A percentile compares a stretch with the other conserved stretches of the same genome.
phyloP scores from a whole-genome alignment of 1,140 invertebrate species.

The Tetramorium alpestre region DNA sequence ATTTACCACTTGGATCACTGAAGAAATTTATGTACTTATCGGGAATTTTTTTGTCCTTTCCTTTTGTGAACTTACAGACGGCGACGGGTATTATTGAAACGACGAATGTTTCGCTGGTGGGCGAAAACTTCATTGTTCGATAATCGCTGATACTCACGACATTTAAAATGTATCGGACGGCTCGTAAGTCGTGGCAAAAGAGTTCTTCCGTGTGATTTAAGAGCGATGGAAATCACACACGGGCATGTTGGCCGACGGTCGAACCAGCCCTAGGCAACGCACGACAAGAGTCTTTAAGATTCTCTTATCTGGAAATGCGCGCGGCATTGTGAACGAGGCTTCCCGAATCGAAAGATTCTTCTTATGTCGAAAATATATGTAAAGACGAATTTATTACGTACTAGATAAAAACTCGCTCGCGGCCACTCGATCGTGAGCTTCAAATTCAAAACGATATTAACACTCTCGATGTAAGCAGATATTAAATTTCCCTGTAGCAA shows the following conservation, averaged over 20 bases:
- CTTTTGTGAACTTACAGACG: neutral
- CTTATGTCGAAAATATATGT: neutral
- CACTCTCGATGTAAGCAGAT: neutral
- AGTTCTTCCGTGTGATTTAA: conserved; percentile 39
- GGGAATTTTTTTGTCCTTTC: neutral
- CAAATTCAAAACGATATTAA: neutral
- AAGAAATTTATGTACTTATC: neutral
- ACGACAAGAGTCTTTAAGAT: neutral
- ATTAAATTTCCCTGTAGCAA: neutral
- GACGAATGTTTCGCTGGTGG: neutral
- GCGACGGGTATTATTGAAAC: conserved; percentile 18
- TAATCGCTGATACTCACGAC: conserved; percentile 32
- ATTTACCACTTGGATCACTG: neutral
- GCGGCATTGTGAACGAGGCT: conserved; percentile 15
- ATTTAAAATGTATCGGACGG: conserved; percentile 12
- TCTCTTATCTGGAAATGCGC: conserved; percentile 31
- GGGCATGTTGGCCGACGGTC: neutral
- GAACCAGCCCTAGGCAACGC: neutral
- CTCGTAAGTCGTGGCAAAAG: conserved; percentile 10
- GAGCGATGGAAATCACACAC: conserved; percentile 5
- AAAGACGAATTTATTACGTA: conserved; percentile 34
- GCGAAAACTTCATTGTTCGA: conserved; percentile 13
- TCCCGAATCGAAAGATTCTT: conserved; percentile 5
- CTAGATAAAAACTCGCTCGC: conserved; percentile 28
- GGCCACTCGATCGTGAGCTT: neutral